A percentile compares a stretch with the other conserved stretches of the same genome.
phyloP scores from a whole-genome alignment of 2,888 invertebrate species.

The Artemia sinica region DNA sequence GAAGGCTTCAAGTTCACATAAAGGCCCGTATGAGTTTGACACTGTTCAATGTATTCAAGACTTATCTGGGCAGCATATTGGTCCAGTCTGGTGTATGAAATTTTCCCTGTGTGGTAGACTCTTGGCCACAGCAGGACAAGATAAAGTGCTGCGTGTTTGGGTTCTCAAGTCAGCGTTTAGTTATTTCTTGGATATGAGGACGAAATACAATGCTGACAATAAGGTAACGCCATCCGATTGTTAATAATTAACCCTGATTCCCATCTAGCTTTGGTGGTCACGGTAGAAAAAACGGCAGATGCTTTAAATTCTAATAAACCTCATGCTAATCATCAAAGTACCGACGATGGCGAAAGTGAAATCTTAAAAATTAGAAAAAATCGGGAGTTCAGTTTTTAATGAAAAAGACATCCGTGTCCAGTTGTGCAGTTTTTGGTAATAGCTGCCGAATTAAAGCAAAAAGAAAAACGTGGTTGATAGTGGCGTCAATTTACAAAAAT shows the following conservation, averaged over 20 bases:
- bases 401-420: too few species aligned
- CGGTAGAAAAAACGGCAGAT: background rate
- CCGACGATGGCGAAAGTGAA: too few species aligned
- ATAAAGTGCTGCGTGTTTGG: slow-evolving; percentile 84
- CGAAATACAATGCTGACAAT: slow-evolving; percentile 69
- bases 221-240: slow-evolving; percentile 36
- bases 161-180: slow-evolving; percentile 72
- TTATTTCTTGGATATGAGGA: slow-evolving; percentile 86
- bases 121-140: slow-evolving; percentile 92
- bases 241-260: background rate
- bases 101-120: slow-evolving; percentile 88
- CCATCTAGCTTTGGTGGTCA: slow-evolving; percentile 4
- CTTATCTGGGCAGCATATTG: slow-evolving; percentile 62
- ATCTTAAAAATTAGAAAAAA: too few species aligned
- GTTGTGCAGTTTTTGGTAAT: too few species aligned
- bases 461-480: too few species aligned
- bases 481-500: too few species aligned
- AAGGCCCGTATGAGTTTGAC: slow-evolving; percentile 91
- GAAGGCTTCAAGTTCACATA: slow-evolving; percentile 86
- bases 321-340: background rate
- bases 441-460: too few species aligned
- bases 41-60: slow-evolving; percentile 60
- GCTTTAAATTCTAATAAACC: slow-evolving; percentile 18
- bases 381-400: too few species aligned
- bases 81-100: slow-evolving; percentile 97